Evolutionary conservation across 30 jellyfish, hydroid and myxozoan species (phyloP).

Genomic region (Cassiopea xamachana): DNA sequence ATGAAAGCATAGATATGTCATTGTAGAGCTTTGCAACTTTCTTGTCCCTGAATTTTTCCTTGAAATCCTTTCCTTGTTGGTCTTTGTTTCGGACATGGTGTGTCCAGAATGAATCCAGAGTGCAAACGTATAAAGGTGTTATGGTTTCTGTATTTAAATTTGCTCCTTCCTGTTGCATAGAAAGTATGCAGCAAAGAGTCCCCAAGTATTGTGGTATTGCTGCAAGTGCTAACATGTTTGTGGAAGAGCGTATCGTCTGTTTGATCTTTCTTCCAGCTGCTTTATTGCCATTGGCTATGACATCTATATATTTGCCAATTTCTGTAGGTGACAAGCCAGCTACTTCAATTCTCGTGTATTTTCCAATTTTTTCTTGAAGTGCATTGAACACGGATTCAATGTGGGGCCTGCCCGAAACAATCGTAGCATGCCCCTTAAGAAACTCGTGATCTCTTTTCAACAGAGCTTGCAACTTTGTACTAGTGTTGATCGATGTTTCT

Average conservation of each 20-base stretch:
- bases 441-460: neutral
- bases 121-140: slow-evolving; percentile 21
- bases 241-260: neutral
- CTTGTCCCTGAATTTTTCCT: neutral
- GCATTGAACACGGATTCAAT: slow-evolving; percentile 5
- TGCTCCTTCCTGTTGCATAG: neutral
- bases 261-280: neutral
- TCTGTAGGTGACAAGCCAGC: slow-evolving; percentile 1
- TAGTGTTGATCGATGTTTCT: neutral
- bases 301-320: neutral
- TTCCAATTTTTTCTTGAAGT: neutral
- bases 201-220: slow-evolving; percentile 12
- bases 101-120: neutral
- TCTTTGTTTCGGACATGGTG: neutral
- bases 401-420: slow-evolving; percentile 22
- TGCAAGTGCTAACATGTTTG: slow-evolving; percentile 13
- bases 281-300: neutral
- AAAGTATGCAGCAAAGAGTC: slow-evolving; percentile 10
- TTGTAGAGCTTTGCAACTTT: neutral
- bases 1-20: neutral
- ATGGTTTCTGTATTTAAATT: neutral
- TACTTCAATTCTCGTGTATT: slow-evolving; percentile 12
- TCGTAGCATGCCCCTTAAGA: slow-evolving; percentile 19
- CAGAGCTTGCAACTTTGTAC: neutral
- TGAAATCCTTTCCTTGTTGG: neutral